A percentile compares a stretch with the other conserved stretches of the same genome.
Evolutionary conservation across 1,140 invertebrate species (phyloP).

Genomic region (Leguminivora glycinivorella): DNA sequence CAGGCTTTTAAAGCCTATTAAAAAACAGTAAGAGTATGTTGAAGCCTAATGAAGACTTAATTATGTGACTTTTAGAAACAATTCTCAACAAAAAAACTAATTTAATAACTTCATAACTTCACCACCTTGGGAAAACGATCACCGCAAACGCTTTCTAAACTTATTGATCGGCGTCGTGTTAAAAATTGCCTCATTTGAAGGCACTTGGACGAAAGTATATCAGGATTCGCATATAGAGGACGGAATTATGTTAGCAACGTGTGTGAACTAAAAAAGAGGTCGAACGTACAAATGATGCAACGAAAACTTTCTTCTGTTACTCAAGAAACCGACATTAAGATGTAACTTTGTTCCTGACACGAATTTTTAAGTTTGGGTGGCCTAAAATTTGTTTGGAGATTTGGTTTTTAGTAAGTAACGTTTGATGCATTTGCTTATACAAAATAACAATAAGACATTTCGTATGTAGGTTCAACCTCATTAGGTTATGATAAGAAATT

Average conservation of each 20-base stretch:
- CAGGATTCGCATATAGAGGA: constrained; percentile 11
- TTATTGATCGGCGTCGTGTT: background rate
- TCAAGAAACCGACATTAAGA: constrained; percentile 12
- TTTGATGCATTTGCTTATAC: background rate
- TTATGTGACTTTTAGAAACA: background rate
- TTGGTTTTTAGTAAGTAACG: background rate
- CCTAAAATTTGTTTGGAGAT: constrained; percentile 4
- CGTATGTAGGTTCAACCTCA: too few species aligned
- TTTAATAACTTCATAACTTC: background rate
- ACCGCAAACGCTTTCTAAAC: constrained; percentile 22
- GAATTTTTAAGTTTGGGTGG: background rate
- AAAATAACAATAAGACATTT: too few species aligned
- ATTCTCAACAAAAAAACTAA: background rate
- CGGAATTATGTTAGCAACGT: constrained; percentile 15
- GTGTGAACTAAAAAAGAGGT: constrained; percentile 20
- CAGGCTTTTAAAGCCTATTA: background rate
- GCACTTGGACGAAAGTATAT: background rate
- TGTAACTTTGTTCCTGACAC: constrained; percentile 6
- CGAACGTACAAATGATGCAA: constrained; percentile 9
- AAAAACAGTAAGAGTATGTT: background rate
- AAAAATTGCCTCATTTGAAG: constrained; percentile 7
- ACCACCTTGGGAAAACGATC: background rate
- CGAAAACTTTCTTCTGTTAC: constrained; percentile 22
- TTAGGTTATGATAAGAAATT: too few species aligned
- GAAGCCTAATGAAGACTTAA: background rate